Evolutionary conservation across 1,140 invertebrate genomes (phyloP).

Genomic region (Plectrocnemia conspersa): DNA sequence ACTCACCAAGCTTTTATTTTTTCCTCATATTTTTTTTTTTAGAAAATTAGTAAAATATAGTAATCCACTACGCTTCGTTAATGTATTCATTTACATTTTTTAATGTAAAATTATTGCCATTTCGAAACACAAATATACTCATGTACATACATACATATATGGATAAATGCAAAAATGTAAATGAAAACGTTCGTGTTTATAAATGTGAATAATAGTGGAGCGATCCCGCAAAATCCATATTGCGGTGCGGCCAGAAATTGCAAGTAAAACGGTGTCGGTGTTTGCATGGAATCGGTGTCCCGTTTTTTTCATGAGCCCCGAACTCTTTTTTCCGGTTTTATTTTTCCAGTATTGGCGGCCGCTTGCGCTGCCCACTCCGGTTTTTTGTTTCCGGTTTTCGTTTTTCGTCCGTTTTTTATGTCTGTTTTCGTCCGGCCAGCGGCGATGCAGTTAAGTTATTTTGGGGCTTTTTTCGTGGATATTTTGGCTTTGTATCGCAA

Average conservation of each 20-base stretch:
- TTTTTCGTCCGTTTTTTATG: slow-evolving; percentile 34
- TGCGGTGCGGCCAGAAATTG: slow-evolving; percentile 13
- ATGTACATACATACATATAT: not conserved
- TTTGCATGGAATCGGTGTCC: slow-evolving; percentile 6
- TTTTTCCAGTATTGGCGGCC: slow-evolving; percentile 52
- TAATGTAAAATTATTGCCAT: too few relatives aligned
- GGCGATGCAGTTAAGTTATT: slow-evolving; percentile 48
- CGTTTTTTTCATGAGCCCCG: not conserved
- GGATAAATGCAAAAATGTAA: not conserved
- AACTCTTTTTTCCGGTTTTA: slow-evolving; percentile 40
- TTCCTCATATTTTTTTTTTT: too few relatives aligned
- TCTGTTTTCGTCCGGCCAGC: slow-evolving; percentile 47
- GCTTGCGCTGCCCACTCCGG: slow-evolving; percentile 48
- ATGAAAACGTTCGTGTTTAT: too few relatives aligned
- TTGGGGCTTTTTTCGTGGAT: slow-evolving; percentile 45
- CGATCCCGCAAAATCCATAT: slow-evolving; percentile 17
- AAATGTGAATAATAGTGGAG: too few relatives aligned
- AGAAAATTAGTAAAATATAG: too few relatives aligned
- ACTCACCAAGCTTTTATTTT: too few relatives aligned
- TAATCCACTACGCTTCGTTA: too few relatives aligned
- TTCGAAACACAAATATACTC: too few relatives aligned
- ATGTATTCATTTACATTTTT: too few relatives aligned
- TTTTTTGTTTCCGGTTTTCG: slow-evolving; percentile 23
- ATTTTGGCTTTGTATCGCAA: slow-evolving; percentile 38
- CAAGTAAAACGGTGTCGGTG: slow-evolving; percentile 3